Conservation (phyloP, 2,113 vertebrate species). For the Paedocypris sp. region DNA sequence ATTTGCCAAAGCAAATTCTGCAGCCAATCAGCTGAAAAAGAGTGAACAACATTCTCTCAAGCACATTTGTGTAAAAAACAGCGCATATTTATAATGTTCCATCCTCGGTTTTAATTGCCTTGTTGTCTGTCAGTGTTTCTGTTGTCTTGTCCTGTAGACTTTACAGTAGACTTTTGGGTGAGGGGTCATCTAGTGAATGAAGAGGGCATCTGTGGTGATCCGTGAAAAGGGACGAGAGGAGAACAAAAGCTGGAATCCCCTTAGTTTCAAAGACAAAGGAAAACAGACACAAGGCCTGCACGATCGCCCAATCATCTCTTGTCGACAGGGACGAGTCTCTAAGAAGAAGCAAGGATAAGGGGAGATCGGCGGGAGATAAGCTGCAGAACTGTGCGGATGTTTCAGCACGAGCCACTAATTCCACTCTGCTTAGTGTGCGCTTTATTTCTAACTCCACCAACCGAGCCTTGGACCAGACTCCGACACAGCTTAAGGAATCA, state of each 20-base stretch:
- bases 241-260: slow-evolving; percentile 64
- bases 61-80: no score
- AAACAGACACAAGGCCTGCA: slow-evolving; percentile 60
- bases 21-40: no score
- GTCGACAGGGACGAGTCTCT: slow-evolving; percentile 59
- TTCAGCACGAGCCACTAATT: slow-evolving; percentile 61
- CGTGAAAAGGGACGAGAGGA: slow-evolving; percentile 71
- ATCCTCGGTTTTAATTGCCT: slow-evolving; percentile 21
- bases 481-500: slow-evolving; percentile 52
- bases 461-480: slow-evolving; percentile 43
- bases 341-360: slow-evolving; percentile 60
- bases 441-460: slow-evolving; percentile 55
- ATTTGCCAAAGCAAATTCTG: no score
- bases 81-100: no score
- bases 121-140: slow-evolving; percentile 24
- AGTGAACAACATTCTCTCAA: no score
- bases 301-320: slow-evolving; percentile 59
- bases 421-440: slow-evolving; percentile 60
- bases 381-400: slow-evolving; percentile 47
- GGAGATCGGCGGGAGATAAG: slow-evolving; percentile 55
- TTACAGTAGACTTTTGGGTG: slow-evolving; percentile 60
- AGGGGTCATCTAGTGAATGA: slow-evolving; percentile 63
- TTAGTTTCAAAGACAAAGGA: slow-evolving; percentile 71
- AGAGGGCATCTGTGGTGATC: slow-evolving; percentile 90
- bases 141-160: slow-evolving; percentile 27